Conservation (phyloP, 2,113 vertebrate species). For the Aramus guarauna region DNA sequence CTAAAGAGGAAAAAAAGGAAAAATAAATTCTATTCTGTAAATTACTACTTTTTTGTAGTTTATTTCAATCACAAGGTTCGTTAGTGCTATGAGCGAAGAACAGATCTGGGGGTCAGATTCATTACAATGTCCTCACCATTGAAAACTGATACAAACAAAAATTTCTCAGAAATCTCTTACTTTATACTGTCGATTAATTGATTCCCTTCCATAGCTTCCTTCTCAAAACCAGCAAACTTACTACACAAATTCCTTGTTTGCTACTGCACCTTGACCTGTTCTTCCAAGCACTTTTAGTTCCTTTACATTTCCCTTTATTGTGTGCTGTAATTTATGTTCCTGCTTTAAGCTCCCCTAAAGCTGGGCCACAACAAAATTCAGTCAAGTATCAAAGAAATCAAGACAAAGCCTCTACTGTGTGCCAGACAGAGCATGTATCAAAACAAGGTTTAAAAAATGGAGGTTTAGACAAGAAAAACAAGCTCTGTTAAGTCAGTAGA, state of each 20-base stretch:
- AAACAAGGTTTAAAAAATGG: not conserved
- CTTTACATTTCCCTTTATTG: not conserved
- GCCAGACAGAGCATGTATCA: not conserved
- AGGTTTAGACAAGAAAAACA: not conserved
- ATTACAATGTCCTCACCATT: fast-evolving
- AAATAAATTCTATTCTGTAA: not conserved
- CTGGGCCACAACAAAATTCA: not conserved
- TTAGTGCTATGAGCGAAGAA: not conserved
- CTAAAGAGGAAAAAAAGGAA: not conserved
- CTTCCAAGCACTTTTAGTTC: not conserved
- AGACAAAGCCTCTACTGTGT: not conserved
- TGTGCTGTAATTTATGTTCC: not conserved
- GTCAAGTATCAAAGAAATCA: not conserved
- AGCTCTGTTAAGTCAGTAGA: not conserved
- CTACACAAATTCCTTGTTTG: not conserved
- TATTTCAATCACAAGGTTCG: not conserved
- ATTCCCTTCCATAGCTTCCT: not conserved
- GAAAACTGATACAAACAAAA: not conserved
- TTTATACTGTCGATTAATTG: not conserved
- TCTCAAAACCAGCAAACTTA: not conserved
- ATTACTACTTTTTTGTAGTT: not conserved
- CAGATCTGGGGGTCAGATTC: not conserved
- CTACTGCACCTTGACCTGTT: not conserved
- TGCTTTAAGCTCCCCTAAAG: not conserved
- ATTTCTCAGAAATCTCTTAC: not conserved